These are phyloP conservation scores for Lateolabrax maculatus DNA, from an alignment of 2,797 vertebrate genomes.

Conservation along the genomic window DNA sequence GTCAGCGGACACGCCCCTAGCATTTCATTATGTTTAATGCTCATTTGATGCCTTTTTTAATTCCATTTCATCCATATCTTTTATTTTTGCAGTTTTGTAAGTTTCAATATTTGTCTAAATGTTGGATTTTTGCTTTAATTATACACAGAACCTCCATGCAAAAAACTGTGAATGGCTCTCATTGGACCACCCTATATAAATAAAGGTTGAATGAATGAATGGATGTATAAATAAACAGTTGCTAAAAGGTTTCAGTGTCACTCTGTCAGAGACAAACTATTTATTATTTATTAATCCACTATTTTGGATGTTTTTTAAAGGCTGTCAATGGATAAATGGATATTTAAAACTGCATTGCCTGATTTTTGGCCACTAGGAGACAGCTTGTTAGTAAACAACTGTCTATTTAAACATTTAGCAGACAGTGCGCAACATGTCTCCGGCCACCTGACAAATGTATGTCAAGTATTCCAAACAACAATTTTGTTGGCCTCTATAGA, in stretches of 20 bases:
- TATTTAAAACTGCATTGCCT: not conserved
- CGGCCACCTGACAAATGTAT: not conserved
- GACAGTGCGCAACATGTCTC: not conserved
- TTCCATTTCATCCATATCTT: not conserved
- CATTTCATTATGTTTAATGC: too few species aligned
- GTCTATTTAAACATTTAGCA: too few species aligned
- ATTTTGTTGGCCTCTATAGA: not conserved
- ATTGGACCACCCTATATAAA: not conserved
- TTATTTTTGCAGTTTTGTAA: not conserved
- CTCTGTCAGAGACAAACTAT: not conserved
- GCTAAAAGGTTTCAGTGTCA: not conserved
- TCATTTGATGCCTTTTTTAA: not conserved
- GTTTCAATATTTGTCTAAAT: not conserved
- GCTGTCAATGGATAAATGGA: not conserved
- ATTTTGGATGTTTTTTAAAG: not conserved
- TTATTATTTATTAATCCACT: not conserved
- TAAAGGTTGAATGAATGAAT: not conserved
- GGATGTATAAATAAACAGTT: not conserved
- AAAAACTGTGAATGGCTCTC: not conserved
- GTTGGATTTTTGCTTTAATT: not conserved
- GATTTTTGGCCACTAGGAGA: not conserved
- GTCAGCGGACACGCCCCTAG: too few species aligned
- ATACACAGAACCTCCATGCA: not conserved
- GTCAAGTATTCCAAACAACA: not conserved
- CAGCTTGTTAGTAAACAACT: not conserved